Evolutionary conservation across 2,888 invertebrate species (phyloP).

Genomic region (Octonoba sinensis): DNA sequence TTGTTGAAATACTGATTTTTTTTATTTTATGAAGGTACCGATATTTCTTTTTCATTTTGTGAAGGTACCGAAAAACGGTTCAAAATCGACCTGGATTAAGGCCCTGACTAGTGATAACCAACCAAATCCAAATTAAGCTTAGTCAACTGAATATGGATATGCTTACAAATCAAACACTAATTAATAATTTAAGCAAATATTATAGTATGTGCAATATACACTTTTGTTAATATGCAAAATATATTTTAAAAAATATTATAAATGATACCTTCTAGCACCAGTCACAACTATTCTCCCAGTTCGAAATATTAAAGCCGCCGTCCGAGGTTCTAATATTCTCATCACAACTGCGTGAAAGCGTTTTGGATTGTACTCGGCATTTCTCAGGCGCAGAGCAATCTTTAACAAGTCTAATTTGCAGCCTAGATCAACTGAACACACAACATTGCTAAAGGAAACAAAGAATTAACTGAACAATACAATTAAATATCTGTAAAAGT

Average conservation of each 20-base stretch:
- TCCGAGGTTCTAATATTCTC: constrained; percentile 75
- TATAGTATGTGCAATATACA: neutral
- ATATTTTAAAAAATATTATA: neutral
- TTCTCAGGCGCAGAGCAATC: constrained; percentile 75
- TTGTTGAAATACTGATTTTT: too few relatives aligned
- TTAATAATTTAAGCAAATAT: too few relatives aligned
- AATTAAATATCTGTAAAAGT: too few relatives aligned
- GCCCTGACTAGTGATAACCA: too few relatives aligned
- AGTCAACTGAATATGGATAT: too few relatives aligned
- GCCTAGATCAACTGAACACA: constrained; percentile 74
- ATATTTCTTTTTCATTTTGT: too few relatives aligned
- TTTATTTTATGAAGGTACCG: too few relatives aligned
- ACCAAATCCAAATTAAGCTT: too few relatives aligned
- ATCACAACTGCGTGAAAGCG: constrained; percentile 76
- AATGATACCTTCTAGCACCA: constrained; percentile 73
- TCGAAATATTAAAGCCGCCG: constrained; percentile 76
- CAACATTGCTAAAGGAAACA: constrained; percentile 71
- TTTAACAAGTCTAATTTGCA: constrained; percentile 74
- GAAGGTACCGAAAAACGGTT: too few relatives aligned
- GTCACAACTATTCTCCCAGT: constrained; percentile 77
- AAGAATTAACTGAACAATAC: neutral
- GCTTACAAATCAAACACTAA: too few relatives aligned
- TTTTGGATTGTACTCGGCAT: constrained; percentile 76
- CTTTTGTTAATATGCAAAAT: neutral
- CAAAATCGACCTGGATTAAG: too few relatives aligned